Evolutionary conservation across 1,140 invertebrate genomes (phyloP), one percentile per base, ranked within the genome.

Genomic region (Papilio aristodemus): DNA sequence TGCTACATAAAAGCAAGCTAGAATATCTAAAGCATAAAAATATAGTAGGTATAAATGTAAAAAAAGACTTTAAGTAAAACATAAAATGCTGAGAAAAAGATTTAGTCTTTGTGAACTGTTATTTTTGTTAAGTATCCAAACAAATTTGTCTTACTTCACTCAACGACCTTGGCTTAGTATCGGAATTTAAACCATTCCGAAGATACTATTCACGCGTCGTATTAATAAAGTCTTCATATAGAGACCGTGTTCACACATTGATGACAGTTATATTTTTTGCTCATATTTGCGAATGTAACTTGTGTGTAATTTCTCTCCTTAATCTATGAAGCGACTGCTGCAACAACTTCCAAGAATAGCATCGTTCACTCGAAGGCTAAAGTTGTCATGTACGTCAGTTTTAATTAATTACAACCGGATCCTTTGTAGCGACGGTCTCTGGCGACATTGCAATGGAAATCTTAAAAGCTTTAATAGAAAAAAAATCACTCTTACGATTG

Each of bases 331-430:
- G n/a, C 66, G 68, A 67, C 74, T 67, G 64, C 54, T 74, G 68
- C 17, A 43, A 75, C 54, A 54, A 69, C 68, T 75, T 66, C 64
- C 36, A 46, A 66, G 50, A 71, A 71, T 62, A 62, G 27, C 59
- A 37, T 37, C 32, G 59, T n/a, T 39, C 32, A 62, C 17, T 62
- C 36, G 32, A 62, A 62, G 14, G 63, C 43, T 46, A 46, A 46
- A 27, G 63, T 50, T 66, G 63, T 50, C 63, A 66, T 36, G 43
- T 50, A 70, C 57, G 27, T 69, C 39, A 62, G 67, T 74, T 68
- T 68, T 74, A 72, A 75, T 76, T 81, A 80, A 81, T 83, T 77
- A 76, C 68, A 83, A 78, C 76, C 77, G 77, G 79, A 85, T 79
- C 66, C 76, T 39, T 69, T 38, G 54, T n/a, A 46, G 57, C 50